Base-by-base conservation (phyloP, 2,113 vertebrate species). In the Ptychochromis oligacanthus region DNA sequence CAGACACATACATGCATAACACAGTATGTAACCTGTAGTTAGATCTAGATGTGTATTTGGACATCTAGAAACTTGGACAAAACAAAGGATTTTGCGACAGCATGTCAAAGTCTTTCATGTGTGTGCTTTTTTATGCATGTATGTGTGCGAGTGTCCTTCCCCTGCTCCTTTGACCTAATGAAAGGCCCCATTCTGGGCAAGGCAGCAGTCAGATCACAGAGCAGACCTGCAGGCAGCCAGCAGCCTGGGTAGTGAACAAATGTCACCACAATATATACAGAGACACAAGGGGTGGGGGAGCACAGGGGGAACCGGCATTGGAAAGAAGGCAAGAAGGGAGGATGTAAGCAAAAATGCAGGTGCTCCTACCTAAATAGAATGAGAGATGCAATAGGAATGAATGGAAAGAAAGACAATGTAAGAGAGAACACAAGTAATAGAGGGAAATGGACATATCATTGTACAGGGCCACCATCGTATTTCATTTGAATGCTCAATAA, bases 171-270 rank as follows among this genome's bases (percentile, higher is more conserved):
- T 79, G 76, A 82, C 60, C 85, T 92, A 92, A 92, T 93, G 91
- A 95, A 93, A 84, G 89, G 80, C 91, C 88, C 90, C 94, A 84
- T 87, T 80, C 85, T 87, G 87, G 3, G 91, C 8, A 59, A 88
- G 85, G 92, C 90, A 93, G 91, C 87, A 90, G 92, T 79, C 80
- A 89, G 93, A 95, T 95, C 94, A 95, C 88, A 95, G 90, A 91
- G 84, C 80, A 58, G 77, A 91, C 67, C 94, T 81, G 87, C 94
- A 93, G 92, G 94, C 87, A 84, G 94, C 88, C 92, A 77, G 92
- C 80, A 85, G 82, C 94, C 93, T 84, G 93, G 89, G 92, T 75
- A 75, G 94, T 15, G 81, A 91, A 93, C 94, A 95, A 95, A 95
- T 95, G 94, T 93, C 93, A 94, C 91, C 84, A 81, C 77, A 59